Evolutionary conservation across 2,888 invertebrate genomes (phyloP).

Genomic region (Augiades crinisus): DNA sequence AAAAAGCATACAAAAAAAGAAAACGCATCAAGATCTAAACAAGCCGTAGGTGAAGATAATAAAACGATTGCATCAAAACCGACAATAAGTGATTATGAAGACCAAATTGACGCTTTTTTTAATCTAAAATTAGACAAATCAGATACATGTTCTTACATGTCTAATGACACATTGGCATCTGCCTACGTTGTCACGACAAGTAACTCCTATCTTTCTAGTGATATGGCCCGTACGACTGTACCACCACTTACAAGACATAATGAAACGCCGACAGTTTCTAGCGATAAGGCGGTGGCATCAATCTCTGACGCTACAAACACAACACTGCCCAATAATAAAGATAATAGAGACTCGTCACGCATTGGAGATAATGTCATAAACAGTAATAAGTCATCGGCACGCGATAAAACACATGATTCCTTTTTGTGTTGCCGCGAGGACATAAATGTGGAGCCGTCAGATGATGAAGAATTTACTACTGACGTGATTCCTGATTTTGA

Average conservation of each 20-base stretch:
- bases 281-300: conserved; percentile 3
- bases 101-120: background rate
- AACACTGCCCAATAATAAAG: background rate
- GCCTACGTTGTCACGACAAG: background rate
- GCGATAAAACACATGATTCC: background rate
- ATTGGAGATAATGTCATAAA: conserved; percentile 7
- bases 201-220: background rate
- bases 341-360: conserved; percentile 9
- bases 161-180: background rate
- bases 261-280: background rate
- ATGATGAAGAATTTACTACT: conserved; percentile 35
- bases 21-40: background rate
- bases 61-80: background rate
- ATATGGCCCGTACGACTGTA: background rate
- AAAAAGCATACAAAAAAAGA: background rate
- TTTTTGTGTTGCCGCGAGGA: background rate
- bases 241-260: background rate
- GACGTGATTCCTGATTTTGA: conserved; percentile 31
- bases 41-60: background rate
- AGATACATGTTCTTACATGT: background rate
- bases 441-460: background rate
- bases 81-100: background rate
- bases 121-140: background rate
- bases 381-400: conserved; percentile 11
- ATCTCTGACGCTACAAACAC: conserved; percentile 4